Percentiles rank a stretch among this genome's conserved stretches.
Evolutionary conservation across 1,140 invertebrate species (phyloP).

Genomic region (honey bee (Apis mellifera)): Amel_HAv3.1 CM009937.2:9783501-9784000

Average conservation of each 20-base stretch:
- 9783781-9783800: conserved; percentile 67
- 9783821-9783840: conserved; percentile 75
- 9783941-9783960: conserved; percentile 10
- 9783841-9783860: conserved; percentile 75
- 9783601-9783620: conserved; percentile 7
- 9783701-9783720: conserved; percentile 34
- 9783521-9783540: not conserved
- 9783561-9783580: conserved; percentile 25
- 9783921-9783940: conserved; percentile 64
- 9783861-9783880: conserved; percentile 18
- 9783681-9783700: conserved; percentile 41
- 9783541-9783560: not conserved
- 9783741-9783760: not conserved
- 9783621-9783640: conserved; percentile 41
- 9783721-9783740: not conserved
- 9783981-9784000: conserved; percentile 43
- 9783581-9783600: too few species aligned
- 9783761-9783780: conserved; percentile 48
- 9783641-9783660: conserved; percentile 60
- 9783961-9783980: conserved; percentile 51
- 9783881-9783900: conserved; percentile 49
- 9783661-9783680: conserved; percentile 51
- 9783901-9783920: conserved; percentile 71
- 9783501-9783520: conserved; percentile 7
- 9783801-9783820: conserved; percentile 60